Conservation (phyloP, 92 coral and sea anemone genomes). For the Muricea muricata region DNA sequence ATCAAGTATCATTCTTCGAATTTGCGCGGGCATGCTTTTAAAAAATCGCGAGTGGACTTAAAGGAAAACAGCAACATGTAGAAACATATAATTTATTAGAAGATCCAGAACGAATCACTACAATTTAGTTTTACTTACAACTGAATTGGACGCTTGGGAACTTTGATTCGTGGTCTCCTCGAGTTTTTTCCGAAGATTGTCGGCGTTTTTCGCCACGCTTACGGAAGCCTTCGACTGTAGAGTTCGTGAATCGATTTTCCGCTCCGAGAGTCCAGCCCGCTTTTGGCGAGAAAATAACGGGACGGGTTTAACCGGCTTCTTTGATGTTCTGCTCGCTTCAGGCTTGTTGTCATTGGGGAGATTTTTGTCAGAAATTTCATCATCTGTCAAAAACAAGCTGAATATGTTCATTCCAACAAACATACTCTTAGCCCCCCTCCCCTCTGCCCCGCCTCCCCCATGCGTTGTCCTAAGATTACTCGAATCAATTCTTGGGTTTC, state of each 20-base stretch:
- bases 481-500: no score
- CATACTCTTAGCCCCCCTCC: no score
- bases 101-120: not conserved
- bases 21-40: no score
- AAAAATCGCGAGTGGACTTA: no score
- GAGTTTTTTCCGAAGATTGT: not conserved
- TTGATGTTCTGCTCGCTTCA: not conserved
- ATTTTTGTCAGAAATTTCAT: not conserved
- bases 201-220: not conserved
- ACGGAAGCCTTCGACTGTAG: not conserved
- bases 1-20: no score
- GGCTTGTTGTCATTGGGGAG: not conserved
- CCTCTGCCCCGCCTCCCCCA: no score
- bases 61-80: no score
- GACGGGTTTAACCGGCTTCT: not conserved
- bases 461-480: no score
- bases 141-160: not conserved
- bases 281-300: conserved; percentile 24
- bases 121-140: not conserved
- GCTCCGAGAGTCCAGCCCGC: conserved; percentile 16
- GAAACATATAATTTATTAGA: no score
- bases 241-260: conserved; percentile 32
- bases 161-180: not conserved
- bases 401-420: no score
- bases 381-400: not conserved